Conservation (phyloP, 2,113 vertebrate species). For the Zosterops hypoxanthus region DNA sequence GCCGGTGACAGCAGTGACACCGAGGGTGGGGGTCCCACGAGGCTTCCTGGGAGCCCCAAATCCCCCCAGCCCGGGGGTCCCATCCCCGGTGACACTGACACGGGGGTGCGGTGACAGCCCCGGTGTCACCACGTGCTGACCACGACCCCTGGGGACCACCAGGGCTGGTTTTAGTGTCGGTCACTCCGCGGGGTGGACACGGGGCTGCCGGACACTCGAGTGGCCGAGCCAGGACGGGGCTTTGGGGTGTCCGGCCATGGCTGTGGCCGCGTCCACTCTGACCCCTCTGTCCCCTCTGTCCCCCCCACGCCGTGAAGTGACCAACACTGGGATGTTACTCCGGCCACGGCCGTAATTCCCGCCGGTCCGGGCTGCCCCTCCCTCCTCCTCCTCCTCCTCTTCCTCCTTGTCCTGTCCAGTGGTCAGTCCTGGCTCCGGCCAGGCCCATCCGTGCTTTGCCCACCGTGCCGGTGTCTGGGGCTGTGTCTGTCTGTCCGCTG, state of each 20-base stretch:
- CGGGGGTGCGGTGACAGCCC: neutral
- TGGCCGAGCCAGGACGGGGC: neutral
- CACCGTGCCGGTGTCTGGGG: neutral
- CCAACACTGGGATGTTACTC: rapidly evolving
- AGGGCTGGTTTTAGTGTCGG: neutral
- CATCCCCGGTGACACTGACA: neutral
- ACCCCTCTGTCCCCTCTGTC: too few species aligned
- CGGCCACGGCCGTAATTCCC: neutral
- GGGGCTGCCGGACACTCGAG: neutral
- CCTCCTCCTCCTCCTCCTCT: neutral
- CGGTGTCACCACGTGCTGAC: neutral
- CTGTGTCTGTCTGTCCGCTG: neutral
- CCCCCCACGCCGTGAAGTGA: neutral
- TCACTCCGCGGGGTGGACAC: neutral
- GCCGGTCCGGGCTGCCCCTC: neutral
- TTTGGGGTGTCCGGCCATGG: neutral
- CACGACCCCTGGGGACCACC: neutral
- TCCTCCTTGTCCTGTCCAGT: neutral
- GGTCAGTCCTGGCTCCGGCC: neutral
- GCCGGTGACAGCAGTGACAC: neutral
- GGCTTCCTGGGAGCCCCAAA: neutral
- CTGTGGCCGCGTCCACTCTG: neutral
- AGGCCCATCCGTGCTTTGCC: neutral
- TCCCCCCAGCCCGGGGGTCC: neutral
- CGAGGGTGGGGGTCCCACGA: neutral